A percentile compares a stretch with the other conserved stretches of the same genome.
phyloP scores from a whole-genome alignment of 2,113 vertebrate genomes.

The Capricornis sumatraensis region DNA sequence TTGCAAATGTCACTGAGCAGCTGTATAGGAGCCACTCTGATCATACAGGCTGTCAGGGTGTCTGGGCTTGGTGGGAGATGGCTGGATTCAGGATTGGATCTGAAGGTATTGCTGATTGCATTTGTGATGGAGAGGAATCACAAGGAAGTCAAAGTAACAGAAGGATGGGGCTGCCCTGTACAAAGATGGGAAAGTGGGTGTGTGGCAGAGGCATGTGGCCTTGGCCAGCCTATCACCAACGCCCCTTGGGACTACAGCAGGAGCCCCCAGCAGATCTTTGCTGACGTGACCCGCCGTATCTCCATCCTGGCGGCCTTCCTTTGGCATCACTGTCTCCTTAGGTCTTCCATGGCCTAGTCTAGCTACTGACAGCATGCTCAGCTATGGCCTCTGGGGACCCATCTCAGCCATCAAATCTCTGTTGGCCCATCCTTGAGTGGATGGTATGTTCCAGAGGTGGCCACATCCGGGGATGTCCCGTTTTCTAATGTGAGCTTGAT shows the following conservation, averaged over 20 bases:
- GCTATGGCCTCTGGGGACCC: background rate
- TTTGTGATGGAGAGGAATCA: background rate
- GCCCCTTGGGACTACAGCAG: background rate
- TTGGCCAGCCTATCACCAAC: background rate
- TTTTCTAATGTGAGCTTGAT: background rate
- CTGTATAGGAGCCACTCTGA: background rate
- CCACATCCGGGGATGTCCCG: background rate
- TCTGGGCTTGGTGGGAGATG: background rate
- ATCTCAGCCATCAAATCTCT: background rate
- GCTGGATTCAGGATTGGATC: too few relatives aligned
- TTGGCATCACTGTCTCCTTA: background rate
- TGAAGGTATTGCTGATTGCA: background rate
- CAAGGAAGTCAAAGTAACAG: background rate
- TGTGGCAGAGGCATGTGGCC: background rate
- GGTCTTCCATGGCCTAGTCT: background rate
- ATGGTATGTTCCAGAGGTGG: background rate
- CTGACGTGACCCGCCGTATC: rapidly evolving
- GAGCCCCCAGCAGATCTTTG: background rate
- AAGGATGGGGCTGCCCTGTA: background rate
- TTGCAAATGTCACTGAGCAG: background rate
- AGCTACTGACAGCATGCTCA: background rate
- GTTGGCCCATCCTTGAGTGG: background rate
- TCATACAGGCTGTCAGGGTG: background rate
- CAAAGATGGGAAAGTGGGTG: background rate
- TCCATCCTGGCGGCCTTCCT: background rate